Percentiles rank a stretch among this genome's conserved stretches.
Conservation (phyloP, 2,797 vertebrate species). For the Chaenodraco wilsoni region DNA sequence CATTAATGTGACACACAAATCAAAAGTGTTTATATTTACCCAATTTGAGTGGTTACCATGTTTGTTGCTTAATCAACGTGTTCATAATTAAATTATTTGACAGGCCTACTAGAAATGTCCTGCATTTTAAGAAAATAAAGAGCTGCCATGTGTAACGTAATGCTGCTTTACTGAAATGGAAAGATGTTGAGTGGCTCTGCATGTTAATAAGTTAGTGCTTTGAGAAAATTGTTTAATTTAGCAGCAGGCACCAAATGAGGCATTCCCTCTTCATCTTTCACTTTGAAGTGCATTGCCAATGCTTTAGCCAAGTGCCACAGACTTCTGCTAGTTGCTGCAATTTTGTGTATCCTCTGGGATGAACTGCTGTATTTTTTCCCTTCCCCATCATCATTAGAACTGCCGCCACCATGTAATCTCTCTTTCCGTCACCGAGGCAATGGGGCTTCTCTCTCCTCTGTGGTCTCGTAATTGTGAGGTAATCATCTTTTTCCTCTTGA, state of each 20-base stretch:
- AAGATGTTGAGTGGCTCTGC: conserved; percentile 21
- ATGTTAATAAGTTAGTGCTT: conserved; percentile 7
- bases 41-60: background rate
- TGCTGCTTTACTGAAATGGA: conserved; percentile 18
- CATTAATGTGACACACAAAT: background rate
- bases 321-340: conserved; percentile 59
- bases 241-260: conserved; percentile 23
- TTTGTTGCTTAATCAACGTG: background rate
- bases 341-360: conserved; percentile 57
- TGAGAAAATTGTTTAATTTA: conserved; percentile 5
- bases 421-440: conserved; percentile 69
- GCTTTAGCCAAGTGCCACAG: conserved; percentile 40
- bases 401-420: conserved; percentile 73
- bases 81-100: conserved; percentile 6
- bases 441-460: conserved; percentile 70
- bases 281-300: conserved; percentile 39
- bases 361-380: conserved; percentile 63
- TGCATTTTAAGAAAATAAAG: background rate
- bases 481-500: conserved; percentile 79
- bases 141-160: background rate
- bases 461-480: conserved; percentile 77
- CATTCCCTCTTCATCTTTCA: conserved; percentile 40
- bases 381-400: conserved; percentile 67
- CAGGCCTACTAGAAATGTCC: background rate
- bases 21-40: conserved; percentile 6